Evolutionary conservation across 2,888 invertebrate species (phyloP).

Genomic region (Dasysyrphus tricinctus): DNA sequence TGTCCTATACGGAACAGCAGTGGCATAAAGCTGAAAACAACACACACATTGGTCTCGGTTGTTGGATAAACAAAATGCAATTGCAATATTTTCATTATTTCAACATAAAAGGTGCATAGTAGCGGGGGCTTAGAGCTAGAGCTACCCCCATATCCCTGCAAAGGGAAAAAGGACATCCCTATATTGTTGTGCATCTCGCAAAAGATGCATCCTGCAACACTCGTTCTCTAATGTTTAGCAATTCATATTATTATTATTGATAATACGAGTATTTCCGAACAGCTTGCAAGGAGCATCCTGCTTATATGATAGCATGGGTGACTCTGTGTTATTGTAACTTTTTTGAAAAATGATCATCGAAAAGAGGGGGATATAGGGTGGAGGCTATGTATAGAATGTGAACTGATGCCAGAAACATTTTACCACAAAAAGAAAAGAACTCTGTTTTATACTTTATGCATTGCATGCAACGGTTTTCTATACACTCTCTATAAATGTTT

Average conservation of each 20-base stretch:
- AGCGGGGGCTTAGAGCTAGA: not conserved
- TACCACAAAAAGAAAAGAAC: constrained; percentile 60
- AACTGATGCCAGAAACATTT: constrained; percentile 61
- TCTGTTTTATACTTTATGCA: constrained; percentile 57
- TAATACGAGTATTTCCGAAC: constrained; percentile 72
- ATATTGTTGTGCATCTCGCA: constrained; percentile 41
- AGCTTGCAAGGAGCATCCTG: constrained; percentile 62
- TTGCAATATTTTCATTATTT: constrained; percentile 76
- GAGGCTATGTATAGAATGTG: not conserved
- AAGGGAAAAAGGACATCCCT: constrained; percentile 31
- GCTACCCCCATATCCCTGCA: not conserved
- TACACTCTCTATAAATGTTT: constrained; percentile 13
- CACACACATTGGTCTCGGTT: constrained; percentile 65
- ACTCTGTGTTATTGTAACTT: constrained; percentile 51
- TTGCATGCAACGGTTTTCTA: constrained; percentile 60
- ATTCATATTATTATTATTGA: constrained; percentile 72
- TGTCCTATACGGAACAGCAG: constrained; percentile 52
- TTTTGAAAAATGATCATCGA: constrained; percentile 59
- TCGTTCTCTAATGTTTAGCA: constrained; percentile 70
- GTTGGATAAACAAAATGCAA: constrained; percentile 75
- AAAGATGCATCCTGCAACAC: constrained; percentile 57
- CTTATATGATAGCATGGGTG: not conserved
- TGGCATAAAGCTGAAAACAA: constrained; percentile 39
- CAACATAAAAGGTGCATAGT: constrained; percentile 70
- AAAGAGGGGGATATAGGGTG: not conserved